phyloP scores from a whole-genome alignment of 2,113 vertebrate genomes.

The Platanista minor region DNA sequence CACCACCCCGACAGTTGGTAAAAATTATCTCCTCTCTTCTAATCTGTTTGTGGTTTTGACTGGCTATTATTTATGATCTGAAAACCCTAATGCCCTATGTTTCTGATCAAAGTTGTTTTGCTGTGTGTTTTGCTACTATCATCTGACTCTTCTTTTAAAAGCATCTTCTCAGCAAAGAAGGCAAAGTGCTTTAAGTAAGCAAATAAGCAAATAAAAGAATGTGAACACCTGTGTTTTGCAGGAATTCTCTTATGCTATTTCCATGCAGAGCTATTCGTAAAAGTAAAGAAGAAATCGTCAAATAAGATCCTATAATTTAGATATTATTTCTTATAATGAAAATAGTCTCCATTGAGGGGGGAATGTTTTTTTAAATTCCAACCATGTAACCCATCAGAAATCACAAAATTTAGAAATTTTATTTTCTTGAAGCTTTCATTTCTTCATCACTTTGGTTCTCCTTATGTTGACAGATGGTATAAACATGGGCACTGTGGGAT shows the following conservation, averaged over 20 bases:
- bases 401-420: neutral
- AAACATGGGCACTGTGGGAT: neutral
- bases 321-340: neutral
- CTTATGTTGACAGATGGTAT: neutral
- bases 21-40: conserved; percentile 77
- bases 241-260: neutral
- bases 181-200: neutral
- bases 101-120: conserved; percentile 48
- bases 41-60: conserved; percentile 53
- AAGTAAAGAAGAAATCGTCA: neutral
- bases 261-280: neutral
- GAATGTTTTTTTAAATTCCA: conserved; percentile 6
- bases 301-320: neutral
- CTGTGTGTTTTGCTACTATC: conserved; percentile 54
- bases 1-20: conserved; percentile 96
- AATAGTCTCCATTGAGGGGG: conserved; percentile 4
- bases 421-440: conserved; percentile 19
- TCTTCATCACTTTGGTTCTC: conserved; percentile 8
- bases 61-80: conserved; percentile 27
- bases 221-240: neutral
- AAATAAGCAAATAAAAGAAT: neutral
- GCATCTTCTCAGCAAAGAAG: conserved; percentile 60
- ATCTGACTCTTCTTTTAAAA: conserved; percentile 59
- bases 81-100: conserved; percentile 10
- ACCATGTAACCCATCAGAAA: neutral